A percentile compares a stretch with the other conserved stretches of the same genome.
These are phyloP conservation scores for Stictonetta naevosa DNA, from an alignment of 2,113 vertebrate species.

Conservation along the genomic window DNA sequence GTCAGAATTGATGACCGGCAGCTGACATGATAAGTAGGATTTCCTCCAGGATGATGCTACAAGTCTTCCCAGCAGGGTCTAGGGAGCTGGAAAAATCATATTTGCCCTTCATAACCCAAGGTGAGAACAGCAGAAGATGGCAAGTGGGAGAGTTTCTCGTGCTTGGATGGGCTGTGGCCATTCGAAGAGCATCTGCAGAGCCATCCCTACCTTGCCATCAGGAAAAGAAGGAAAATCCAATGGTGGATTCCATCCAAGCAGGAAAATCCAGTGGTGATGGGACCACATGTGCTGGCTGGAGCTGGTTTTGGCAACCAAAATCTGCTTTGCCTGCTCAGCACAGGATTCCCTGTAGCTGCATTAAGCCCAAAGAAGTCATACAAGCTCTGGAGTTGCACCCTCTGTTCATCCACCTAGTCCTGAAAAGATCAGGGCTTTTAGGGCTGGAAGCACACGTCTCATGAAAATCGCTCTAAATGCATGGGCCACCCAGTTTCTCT, in stretches of 20 bases:
- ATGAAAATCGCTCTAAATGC: neutral
- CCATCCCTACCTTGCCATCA: neutral
- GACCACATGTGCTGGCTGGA: no score
- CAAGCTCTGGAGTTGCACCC: neutral
- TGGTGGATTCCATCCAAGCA: no score
- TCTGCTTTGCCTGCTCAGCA: neutral
- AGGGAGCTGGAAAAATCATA: neutral
- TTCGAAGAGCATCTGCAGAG: neutral
- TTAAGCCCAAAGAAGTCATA: neutral
- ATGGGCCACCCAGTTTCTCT: neutral
- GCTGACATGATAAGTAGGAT: neutral
- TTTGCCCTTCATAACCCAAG: neutral
- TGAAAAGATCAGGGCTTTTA: neutral
- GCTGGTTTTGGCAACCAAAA: neutral
- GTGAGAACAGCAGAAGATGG: neutral
- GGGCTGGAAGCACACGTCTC: neutral
- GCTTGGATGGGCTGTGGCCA: neutral
- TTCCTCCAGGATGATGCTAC: neutral
- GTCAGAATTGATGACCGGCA: neutral
- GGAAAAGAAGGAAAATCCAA: no score
- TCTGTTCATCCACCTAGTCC: neutral
- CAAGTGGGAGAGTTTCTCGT: neutral
- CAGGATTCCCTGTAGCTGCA: neutral
- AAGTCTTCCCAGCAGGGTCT: neutral
- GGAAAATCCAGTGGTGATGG: neutral